Percentiles rank a stretch among this genome's conserved stretches.
These are phyloP conservation scores for Lasioglossum villosulum DNA, from an alignment of 2,888 invertebrate genomes.

Conservation along the genomic window DNA sequence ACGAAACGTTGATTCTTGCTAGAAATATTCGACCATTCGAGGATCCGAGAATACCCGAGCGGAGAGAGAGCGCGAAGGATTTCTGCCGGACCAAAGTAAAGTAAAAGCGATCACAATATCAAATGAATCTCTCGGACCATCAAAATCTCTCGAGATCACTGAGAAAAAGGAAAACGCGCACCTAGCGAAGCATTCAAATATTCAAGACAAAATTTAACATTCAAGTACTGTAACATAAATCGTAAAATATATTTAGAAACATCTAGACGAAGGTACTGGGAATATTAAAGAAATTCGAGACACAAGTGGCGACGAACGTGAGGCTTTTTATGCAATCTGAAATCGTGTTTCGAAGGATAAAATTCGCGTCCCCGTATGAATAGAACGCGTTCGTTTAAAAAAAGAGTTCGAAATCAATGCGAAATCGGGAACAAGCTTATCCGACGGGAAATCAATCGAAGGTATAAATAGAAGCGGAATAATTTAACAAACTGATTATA, in stretches of 20 bases:
- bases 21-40: slow-evolving; percentile 28
- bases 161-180: background rate
- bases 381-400: background rate
- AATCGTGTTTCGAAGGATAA: background rate
- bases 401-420: background rate
- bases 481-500: slow-evolving; percentile 50
- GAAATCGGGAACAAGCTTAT: background rate
- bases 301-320: background rate
- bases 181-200: background rate
- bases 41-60: background rate
- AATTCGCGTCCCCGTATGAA: background rate
- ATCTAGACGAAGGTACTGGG: background rate
- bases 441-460: background rate
- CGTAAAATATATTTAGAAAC: no score
- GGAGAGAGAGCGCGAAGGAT: slow-evolving; percentile 3
- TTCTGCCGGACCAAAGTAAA: background rate
- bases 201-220: background rate
- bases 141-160: background rate
- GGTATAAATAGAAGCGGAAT: slow-evolving; percentile 24
- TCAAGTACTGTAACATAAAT: background rate
- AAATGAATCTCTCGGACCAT: background rate
- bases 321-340: background rate
- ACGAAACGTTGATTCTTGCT: slow-evolving; percentile 41
- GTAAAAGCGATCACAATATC: background rate
- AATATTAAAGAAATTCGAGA: background rate